phyloP scores from a whole-genome alignment of 1,140 invertebrate species.

The Drosophila ficusphila region DNA sequence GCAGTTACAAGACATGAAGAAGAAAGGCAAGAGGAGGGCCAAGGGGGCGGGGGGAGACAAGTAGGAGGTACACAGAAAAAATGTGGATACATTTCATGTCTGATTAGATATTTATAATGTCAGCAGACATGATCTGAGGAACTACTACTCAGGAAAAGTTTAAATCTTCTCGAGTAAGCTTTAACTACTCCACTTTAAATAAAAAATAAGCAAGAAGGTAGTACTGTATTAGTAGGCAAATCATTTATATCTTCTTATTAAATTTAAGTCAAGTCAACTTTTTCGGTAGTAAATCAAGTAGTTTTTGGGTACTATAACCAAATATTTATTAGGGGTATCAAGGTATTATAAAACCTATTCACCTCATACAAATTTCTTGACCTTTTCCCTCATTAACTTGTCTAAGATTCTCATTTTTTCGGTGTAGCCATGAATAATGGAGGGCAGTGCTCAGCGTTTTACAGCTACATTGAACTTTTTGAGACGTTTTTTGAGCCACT shows the following conservation, averaged over 20 bases:
- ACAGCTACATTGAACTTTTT: constrained; percentile 79
- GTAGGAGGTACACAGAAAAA: constrained; percentile 17
- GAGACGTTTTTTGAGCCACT: constrained; percentile 48
- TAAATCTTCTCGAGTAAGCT: too few relatives aligned
- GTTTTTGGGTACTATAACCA: too few relatives aligned
- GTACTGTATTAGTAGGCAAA: too few relatives aligned
- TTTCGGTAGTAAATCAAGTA: too few relatives aligned
- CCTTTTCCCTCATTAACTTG: neutral
- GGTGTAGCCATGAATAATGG: constrained; percentile 54
- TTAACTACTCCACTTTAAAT: neutral
- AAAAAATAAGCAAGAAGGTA: too few relatives aligned
- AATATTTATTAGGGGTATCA: too few relatives aligned
- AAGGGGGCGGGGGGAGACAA: neutral
- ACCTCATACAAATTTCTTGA: neutral
- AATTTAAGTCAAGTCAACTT: too few relatives aligned
- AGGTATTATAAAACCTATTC: too few relatives aligned
- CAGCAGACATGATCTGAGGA: neutral
- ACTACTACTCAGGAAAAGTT: too few relatives aligned
- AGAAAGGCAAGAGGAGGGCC: neutral
- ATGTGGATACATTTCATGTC: neutral
- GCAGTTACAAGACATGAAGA: constrained; percentile 46
- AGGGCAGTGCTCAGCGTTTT: constrained; percentile 44
- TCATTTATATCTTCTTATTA: too few relatives aligned
- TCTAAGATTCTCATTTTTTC: constrained; percentile 5
- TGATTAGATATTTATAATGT: neutral